These are phyloP conservation scores for Poecilia wingei DNA, from an alignment of 2,797 vertebrate species.

Conservation along the genomic window DNA sequence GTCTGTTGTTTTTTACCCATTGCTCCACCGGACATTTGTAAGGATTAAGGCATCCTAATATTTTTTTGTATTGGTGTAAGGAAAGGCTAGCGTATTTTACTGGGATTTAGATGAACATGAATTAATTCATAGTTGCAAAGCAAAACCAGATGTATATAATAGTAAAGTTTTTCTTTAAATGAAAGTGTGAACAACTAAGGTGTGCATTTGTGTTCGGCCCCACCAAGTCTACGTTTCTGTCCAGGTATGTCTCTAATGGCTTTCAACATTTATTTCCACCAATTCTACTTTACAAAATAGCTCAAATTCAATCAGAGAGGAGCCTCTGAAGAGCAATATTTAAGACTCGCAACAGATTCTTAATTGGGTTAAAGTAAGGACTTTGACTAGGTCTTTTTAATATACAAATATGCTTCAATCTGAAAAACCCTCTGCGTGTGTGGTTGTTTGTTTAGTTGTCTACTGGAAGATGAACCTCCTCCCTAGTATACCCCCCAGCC, in stretches of 20 bases:
- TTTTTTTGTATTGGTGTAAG: not conserved
- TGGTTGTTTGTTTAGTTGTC: not conserved
- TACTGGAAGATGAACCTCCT: not conserved
- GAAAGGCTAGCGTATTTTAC: not conserved
- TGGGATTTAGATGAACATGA: not conserved
- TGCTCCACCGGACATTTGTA: not conserved
- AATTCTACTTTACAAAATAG: not conserved
- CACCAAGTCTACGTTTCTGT: not conserved
- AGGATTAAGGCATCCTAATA: not conserved
- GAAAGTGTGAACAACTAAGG: not conserved
- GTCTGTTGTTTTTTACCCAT: not conserved
- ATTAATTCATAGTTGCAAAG: not conserved
- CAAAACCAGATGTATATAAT: not conserved
- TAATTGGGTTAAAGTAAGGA: not conserved
- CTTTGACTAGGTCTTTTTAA: not conserved
- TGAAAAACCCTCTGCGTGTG: not conserved
- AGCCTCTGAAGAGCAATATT: not conserved
- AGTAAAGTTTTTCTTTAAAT: not conserved
- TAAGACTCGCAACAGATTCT: not conserved
- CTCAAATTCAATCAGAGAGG: not conserved
- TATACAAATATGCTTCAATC: not conserved
- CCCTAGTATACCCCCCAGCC: not conserved
- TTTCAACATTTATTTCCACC: not conserved
- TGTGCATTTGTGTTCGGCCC: not conserved
- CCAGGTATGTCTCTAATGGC: not conserved